Base-by-base conservation (phyloP, 2,797 vertebrate species). In the Dicrostonyx torquatus region DNA sequence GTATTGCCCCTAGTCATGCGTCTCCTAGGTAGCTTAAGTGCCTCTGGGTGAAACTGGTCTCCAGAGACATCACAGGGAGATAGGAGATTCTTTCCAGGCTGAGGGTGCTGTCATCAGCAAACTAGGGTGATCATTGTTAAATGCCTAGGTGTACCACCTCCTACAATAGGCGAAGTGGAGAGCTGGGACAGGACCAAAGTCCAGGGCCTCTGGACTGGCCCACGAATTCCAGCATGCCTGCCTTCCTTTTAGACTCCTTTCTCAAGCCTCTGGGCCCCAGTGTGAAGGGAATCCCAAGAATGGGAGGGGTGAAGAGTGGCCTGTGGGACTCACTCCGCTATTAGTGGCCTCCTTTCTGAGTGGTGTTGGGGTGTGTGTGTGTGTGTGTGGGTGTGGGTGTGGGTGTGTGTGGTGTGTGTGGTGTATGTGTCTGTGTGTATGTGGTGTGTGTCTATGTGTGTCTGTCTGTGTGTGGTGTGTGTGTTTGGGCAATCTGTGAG, bases 281-380 rank as follows among this genome's bases (percentile, higher is more conserved):
- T n/a, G 43, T 53, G 55, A 82, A 24, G n/a, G 62, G 37, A 8
- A 79, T n/a, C 64, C 43, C 40, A 45, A 43, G 55, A 66, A 14
- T 3, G 40, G 66, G n/a, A 89, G 31, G 37, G 26, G 13, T 45
- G 45, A 76, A 72, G 31, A 89, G 34, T 70, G 86, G 75, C 58
- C 82, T 50, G 1, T 64, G 93, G 77, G 88, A 68, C 37, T 92
- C 60, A 18, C 76, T 84, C 70, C 83, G 87, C 79, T 84, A 72
- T 13, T 48, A 48, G 90, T 62, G 75, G 70, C 66, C 64, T 70
- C 45, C 48, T 48, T 45, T 1, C 85, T 77, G 34, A 78, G 1
- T 83, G 64, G 89, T 72, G n/a, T 26, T 83, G 64, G 89, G 68
- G n/a, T 26, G 2, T 29, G 26, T 24, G 45, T 40, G 20, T 77